Conservation (phyloP, 1,140 invertebrate genomes). For the Aradophagus sp. region DNA sequence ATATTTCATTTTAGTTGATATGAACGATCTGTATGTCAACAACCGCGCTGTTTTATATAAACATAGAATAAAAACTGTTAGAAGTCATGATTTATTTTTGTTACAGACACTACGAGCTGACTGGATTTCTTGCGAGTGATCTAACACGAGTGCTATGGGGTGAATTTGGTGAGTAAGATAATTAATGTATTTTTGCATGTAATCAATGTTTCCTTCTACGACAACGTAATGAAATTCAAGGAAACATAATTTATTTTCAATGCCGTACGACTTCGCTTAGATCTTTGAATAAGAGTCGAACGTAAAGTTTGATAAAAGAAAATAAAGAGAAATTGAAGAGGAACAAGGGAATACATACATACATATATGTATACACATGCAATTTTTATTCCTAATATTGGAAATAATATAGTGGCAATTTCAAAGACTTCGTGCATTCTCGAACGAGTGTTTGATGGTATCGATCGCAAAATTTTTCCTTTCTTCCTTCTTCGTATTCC, state of each 20-base stretch:
- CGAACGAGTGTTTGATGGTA: slow-evolving; percentile 26
- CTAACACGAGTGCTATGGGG: slow-evolving; percentile 28
- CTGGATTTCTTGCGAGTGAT: slow-evolving; percentile 20
- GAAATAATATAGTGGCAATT: slow-evolving; percentile 48
- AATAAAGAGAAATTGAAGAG: no score
- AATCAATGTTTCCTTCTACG: slow-evolving; percentile 21
- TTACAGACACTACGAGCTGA: slow-evolving; percentile 25
- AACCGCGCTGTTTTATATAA: slow-evolving; percentile 7
- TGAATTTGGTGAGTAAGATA: slow-evolving; percentile 49
- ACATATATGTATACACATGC: no score
- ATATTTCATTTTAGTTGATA: slow-evolving; percentile 2
- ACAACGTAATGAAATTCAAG: background rate
- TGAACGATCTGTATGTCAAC: slow-evolving; percentile 18
- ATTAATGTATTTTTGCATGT: slow-evolving; percentile 9
- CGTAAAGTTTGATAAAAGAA: slow-evolving; percentile 15
- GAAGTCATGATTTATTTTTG: slow-evolving; percentile 24
- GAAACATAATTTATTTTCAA: slow-evolving; percentile 6
- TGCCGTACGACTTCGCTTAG: slow-evolving; percentile 8
- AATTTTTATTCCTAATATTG: slow-evolving; percentile 45
- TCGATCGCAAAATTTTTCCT: slow-evolving; percentile 28
- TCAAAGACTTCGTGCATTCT: slow-evolving; percentile 36
- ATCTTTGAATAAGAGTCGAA: slow-evolving; percentile 5
- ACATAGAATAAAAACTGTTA: slow-evolving; percentile 19
- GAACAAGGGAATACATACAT: no score
- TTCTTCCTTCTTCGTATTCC: slow-evolving; percentile 23